Base-by-base conservation (phyloP, 2,797 vertebrate species). In the Lagocephalus sceleratus region DNA sequence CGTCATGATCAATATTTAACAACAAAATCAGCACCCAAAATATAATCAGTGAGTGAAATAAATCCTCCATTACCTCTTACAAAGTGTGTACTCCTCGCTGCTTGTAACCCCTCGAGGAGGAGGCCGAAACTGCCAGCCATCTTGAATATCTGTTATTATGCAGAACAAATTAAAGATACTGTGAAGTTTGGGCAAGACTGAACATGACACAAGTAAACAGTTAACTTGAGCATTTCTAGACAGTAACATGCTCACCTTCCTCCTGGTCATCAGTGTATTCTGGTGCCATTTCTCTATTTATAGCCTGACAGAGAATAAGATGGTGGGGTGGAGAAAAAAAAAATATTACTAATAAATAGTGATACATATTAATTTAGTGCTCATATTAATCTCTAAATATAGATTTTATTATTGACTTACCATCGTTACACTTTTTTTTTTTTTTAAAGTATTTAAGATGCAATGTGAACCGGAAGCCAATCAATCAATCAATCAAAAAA, bases 1-100 rank as follows among this genome's bases (percentile, higher is more conserved):
- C 29, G 11, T 32, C 11, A 11, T 32, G 10, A 32, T 26, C 25
- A 8, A 26, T 6, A 26, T 4, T 26, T 26, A 5, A 26, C n/a
- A n/a, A n/a, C n/a, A n/a, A n/a, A n/a, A n/a, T n/a, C n/a, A n/a
- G 1, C 25, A 26, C 32, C 32, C 32, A 14, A 35, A 12, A 35
- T 35, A 2, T 3, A 35, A 35, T 35, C 32, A 35, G 12, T 12
- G 23, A 25, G 11, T 35, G 3, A 35, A 35, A 35, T 35, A 14
- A 35, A 35, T 35, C 32, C 12, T 35, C 15, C n/a, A 7, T 89
- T 92, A 98, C 94, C 96, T 96, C 93, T 99, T 98, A 89, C 97
- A 99, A 55, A 99, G 90, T 0, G 97, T 98, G 81, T 99, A 99
- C 58, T 98, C 97, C 82, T 99, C 97, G 47, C 96, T 99, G 91